These are phyloP conservation scores for Trialeurodes vaporariorum DNA, from an alignment of 1,140 invertebrate species.

Conservation along the genomic window DNA sequence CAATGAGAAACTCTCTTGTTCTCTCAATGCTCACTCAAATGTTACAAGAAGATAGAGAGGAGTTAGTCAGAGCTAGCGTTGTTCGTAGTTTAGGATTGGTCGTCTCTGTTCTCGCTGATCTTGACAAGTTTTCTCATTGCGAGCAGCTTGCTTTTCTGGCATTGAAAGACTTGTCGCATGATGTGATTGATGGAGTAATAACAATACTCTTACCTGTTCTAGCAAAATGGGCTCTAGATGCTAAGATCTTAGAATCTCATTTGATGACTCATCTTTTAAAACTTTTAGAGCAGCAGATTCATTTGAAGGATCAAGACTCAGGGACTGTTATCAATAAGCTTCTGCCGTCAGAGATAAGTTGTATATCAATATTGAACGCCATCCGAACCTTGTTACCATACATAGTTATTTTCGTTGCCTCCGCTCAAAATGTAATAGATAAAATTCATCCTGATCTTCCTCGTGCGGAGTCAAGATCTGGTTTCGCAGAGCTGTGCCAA, in stretches of 20 bases:
- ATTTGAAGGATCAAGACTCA: slow-evolving; percentile 16
- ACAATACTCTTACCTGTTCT: slow-evolving; percentile 41
- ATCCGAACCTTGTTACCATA: slow-evolving; percentile 40
- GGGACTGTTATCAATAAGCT: slow-evolving; percentile 26
- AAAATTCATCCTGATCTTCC: slow-evolving; percentile 25
- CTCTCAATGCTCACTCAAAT: slow-evolving; percentile 65
- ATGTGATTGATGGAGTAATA: slow-evolving; percentile 38
- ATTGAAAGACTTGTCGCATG: slow-evolving; percentile 39
- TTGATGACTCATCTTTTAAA: slow-evolving; percentile 30
- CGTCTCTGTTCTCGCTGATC: slow-evolving; percentile 49
- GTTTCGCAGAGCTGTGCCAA: slow-evolving; percentile 36
- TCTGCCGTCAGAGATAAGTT: slow-evolving; percentile 22
- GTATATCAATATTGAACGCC: slow-evolving; percentile 29
- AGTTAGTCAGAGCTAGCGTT: slow-evolving; percentile 47
- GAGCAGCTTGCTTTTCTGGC: slow-evolving; percentile 44
- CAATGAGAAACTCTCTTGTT: slow-evolving; percentile 56
- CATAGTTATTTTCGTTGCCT: slow-evolving; percentile 37
- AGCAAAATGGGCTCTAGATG: slow-evolving; percentile 50
- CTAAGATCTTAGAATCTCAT: slow-evolving; percentile 39
- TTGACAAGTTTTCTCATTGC: slow-evolving; percentile 53
- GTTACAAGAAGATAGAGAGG: slow-evolving; percentile 54
- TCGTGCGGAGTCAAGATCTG: slow-evolving; percentile 36
- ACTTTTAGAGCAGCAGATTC: slow-evolving; percentile 18
- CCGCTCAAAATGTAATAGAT: slow-evolving; percentile 29
- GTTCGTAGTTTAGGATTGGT: slow-evolving; percentile 51